Percentiles rank a stretch among this genome's conserved stretches.
These are phyloP conservation scores for Stratiomys singularior DNA, from an alignment of 2,888 invertebrate genomes.

Conservation along the genomic window DNA sequence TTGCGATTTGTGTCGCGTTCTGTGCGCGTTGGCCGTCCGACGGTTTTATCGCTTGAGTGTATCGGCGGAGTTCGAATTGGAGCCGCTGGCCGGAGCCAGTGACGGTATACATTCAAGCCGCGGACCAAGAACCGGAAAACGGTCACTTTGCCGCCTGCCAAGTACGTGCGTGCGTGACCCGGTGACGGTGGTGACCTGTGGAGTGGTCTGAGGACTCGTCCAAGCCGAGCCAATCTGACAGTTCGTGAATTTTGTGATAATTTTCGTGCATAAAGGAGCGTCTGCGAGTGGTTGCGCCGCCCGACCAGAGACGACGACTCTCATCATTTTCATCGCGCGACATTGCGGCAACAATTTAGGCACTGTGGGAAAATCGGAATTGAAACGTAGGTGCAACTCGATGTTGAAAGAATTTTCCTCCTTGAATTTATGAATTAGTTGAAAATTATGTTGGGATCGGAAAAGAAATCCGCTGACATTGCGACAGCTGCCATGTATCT, in stretches of 20 bases:
- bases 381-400: conserved; percentile 7
- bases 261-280: not conserved
- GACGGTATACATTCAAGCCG: conserved; percentile 13
- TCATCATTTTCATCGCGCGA: not conserved
- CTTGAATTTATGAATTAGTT: no score
- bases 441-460: not conserved
- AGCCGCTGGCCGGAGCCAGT: not conserved
- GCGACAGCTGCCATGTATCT: not conserved
- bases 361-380: not conserved
- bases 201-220: not conserved
- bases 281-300: not conserved
- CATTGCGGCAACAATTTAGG: not conserved
- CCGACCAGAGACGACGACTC: no score
- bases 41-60: not conserved
- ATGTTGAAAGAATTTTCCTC: no score
- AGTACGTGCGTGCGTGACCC: not conserved
- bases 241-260: conserved; percentile 5
- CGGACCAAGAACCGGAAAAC: not conserved
- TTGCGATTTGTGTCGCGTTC: not conserved
- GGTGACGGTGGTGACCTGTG: not conserved
- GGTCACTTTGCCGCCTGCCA: not conserved
- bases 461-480: not conserved
- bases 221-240: conserved; percentile 2
- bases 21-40: conserved; percentile 12
- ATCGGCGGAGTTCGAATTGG: no score